Percentiles rank a stretch among this genome's conserved stretches.
Evolutionary conservation across 2,113 vertebrate species (phyloP).

Genomic region (Sander vitreus): DNA sequence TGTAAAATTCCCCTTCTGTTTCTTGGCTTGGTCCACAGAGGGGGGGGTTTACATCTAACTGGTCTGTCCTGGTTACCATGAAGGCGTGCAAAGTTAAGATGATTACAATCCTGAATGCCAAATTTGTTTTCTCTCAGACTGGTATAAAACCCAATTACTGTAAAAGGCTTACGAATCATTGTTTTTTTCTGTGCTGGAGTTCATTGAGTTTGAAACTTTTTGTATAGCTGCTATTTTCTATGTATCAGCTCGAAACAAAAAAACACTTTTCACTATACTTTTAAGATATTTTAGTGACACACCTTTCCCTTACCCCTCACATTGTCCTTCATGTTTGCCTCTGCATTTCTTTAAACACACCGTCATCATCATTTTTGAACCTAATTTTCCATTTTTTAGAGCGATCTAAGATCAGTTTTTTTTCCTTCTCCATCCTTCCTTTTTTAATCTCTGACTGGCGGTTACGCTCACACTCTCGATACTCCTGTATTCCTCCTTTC

Average conservation of each 20-base stretch:
- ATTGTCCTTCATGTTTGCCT: constrained; percentile 17
- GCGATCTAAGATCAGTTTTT: constrained; percentile 25
- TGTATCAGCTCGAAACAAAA: constrained; percentile 14
- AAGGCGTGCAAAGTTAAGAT: constrained; percentile 65
- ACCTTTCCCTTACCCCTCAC: neutral
- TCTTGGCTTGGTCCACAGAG: constrained; percentile 61
- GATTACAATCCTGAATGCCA: constrained; percentile 73
- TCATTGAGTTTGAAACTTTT: constrained; percentile 36
- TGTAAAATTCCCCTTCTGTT: constrained; percentile 78
- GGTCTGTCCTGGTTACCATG: constrained; percentile 65
- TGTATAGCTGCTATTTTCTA: constrained; percentile 10
- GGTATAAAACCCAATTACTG: constrained; percentile 52
- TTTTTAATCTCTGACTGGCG: constrained; percentile 68
- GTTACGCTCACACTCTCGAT: constrained; percentile 56
- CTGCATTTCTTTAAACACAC: constrained; percentile 36
- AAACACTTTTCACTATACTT: constrained; percentile 7
- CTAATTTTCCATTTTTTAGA: constrained; percentile 48
- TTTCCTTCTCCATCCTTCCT: constrained; percentile 39
- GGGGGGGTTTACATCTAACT: constrained; percentile 58
- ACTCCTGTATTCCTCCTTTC: constrained; percentile 60
- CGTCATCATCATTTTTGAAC: constrained; percentile 56
- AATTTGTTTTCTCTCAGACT: constrained; percentile 57
- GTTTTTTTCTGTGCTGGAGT: constrained; percentile 24
- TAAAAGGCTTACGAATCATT: constrained; percentile 22
- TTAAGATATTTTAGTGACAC: constrained; percentile 13